Base-by-base conservation (phyloP, 2,888 invertebrate genomes). In the Eilema sororculum region DNA sequence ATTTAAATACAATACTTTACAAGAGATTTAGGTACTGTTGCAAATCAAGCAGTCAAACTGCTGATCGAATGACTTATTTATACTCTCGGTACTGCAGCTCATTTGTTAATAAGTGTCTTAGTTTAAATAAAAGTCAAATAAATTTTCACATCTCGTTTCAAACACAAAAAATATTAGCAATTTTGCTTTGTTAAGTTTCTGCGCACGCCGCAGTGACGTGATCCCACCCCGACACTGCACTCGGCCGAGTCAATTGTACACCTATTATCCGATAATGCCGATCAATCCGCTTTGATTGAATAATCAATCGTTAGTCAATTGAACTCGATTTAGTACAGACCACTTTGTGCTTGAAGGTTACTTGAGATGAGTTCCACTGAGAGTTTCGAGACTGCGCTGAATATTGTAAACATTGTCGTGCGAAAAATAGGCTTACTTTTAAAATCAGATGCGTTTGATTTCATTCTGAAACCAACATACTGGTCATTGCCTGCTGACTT, bases 291-390 rank as follows among this genome's bases (percentile, higher is more conserved):
- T 87, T 89, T 93, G 93, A 95, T 94, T 94, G 95, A 92, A 93
- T 92, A 93, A 93, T 93, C 95, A 92, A 94, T 95, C 93, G 94
- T 95, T 91, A 93, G 88, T 87, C 94, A 95, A 95, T 95, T 95
- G 95, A 91, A 89, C 87, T 90, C 91, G 90, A 93, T 93, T 92
- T 86, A 88, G 87, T 85, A 76, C 75, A 72, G 67, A 69, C 76
- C 59, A 75, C 69, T 71, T 73, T 72, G 75, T 71, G 63, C 67
- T 70, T 71, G 72, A 71, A 71, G 76, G 68, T 75, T 46, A 60
- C 30, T 67, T 71, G 71, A 69, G 77, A 73, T 68, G 78, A 80
- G 63, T 28, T 10, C 33, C 65, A 57, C 72, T 66, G 37, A 61
- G 68, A 71, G 77, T 61, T 62, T 13, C n/a, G 25, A n/a, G 25